A percentile compares a stretch with the other conserved stretches of the same genome.
Evolutionary conservation across 2,888 invertebrate genomes (phyloP).

Genomic region (Alcis repandata): DNA sequence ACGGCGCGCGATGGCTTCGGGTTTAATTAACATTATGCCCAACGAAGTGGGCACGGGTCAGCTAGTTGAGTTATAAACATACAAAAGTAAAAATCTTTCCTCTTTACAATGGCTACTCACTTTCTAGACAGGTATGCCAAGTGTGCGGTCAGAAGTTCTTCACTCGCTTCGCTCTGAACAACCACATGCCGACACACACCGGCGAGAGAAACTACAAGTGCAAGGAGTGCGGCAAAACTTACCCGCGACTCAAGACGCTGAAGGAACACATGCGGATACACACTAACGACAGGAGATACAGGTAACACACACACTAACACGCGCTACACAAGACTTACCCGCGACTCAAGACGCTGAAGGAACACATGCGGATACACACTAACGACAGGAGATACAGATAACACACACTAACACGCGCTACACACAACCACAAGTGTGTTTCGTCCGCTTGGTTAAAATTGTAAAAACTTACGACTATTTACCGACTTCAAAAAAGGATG

Average conservation of each 20-base stretch:
- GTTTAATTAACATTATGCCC: no score
- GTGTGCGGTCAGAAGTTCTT: constrained; percentile 80
- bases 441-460: no score
- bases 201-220: constrained; percentile 65
- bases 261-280: constrained; percentile 12
- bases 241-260: constrained; percentile 51
- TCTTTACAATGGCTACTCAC: no score
- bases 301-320: constrained; percentile 65
- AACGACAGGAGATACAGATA: constrained; percentile 70
- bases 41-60: no score
- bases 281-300: constrained; percentile 67
- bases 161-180: constrained; percentile 76
- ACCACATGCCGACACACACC: constrained; percentile 73
- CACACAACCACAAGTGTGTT: constrained; percentile 57
- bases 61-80: no score
- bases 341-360: constrained; percentile 73
- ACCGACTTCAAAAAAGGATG: no score
- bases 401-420: neutral
- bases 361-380: constrained; percentile 77
- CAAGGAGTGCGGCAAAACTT: constrained; percentile 80
- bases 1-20: no score
- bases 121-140: constrained; percentile 74
- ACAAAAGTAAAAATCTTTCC: no score
- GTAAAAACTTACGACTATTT: no score
- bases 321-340: constrained; percentile 60